A percentile compares a stretch with the other conserved stretches of the same genome.
Conservation (phyloP, 2,113 vertebrate genomes). For the Cisticola juncidis region DNA sequence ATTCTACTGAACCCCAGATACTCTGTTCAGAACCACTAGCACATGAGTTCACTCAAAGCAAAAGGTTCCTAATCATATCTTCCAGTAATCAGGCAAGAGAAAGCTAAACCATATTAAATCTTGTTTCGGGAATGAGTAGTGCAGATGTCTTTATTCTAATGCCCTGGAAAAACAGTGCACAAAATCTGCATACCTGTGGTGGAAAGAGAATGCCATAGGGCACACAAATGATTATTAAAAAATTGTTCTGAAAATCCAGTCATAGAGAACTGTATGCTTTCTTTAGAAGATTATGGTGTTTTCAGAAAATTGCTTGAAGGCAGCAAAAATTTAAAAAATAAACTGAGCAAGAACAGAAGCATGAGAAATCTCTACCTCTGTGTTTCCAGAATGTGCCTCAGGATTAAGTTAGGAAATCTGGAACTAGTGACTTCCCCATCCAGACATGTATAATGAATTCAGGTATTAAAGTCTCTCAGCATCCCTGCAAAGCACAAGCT, state of each 20-base stretch:
- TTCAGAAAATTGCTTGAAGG: background rate
- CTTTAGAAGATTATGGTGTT: background rate
- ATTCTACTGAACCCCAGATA: background rate
- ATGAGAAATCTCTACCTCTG: background rate
- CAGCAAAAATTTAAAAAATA: background rate
- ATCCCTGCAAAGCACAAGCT: constrained; percentile 5
- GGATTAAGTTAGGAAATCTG: background rate
- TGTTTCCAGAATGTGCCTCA: background rate
- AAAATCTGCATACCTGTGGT: background rate
- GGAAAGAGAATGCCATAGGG: background rate
- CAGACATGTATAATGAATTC: background rate
- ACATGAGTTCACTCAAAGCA: background rate
- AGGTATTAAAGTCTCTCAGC: background rate
- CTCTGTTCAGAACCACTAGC: background rate
- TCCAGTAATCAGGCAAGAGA: background rate
- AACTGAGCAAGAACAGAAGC: background rate
- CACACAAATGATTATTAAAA: background rate
- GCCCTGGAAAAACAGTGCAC: background rate
- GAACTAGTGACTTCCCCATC: background rate
- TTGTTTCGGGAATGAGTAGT: background rate
- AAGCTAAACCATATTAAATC: background rate
- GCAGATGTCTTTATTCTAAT: background rate
- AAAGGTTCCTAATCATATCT: background rate
- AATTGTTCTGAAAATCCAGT: background rate
- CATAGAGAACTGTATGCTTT: background rate